These are phyloP conservation scores for Gadus macrocephalus DNA, from an alignment of 2,113 vertebrate genomes.

Conservation along the genomic window DNA sequence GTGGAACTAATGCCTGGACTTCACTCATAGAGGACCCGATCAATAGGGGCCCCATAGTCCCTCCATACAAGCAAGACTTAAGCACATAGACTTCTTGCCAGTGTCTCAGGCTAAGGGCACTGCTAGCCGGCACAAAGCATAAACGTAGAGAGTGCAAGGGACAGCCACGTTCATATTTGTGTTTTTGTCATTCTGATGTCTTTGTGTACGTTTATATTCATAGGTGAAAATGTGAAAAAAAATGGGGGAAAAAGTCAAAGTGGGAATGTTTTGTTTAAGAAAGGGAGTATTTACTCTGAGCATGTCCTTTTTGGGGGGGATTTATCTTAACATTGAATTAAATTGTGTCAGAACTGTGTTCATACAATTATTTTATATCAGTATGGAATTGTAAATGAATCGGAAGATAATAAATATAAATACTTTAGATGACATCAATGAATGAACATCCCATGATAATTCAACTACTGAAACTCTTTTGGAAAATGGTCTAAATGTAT, in stretches of 20 bases:
- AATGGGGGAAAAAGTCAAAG: conserved; percentile 20
- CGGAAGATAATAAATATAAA: no score
- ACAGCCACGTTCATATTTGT: conserved; percentile 36
- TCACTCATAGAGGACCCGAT: conserved; percentile 64
- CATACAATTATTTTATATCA: background rate
- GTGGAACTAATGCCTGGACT: conserved; percentile 75
- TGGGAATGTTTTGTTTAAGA: conserved; percentile 48
- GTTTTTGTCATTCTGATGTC: conserved; percentile 28
- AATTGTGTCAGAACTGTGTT: conserved; percentile 25
- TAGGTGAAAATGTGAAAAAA: conserved; percentile 5
- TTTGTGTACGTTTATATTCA: conserved; percentile 31
- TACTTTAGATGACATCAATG: no score
- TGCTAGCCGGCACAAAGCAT: conserved; percentile 7
- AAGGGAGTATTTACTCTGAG: conserved; percentile 36
- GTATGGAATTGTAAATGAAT: no score
- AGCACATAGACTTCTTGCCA: conserved; percentile 46
- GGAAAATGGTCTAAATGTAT: no score
- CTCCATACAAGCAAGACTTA: conserved; percentile 61
- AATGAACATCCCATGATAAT: no score
- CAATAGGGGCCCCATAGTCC: conserved; percentile 64
- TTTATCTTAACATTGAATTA: conserved; percentile 47
- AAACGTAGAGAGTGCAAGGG: conserved; percentile 19
- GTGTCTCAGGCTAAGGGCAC: conserved; percentile 48
- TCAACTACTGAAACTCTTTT: no score
- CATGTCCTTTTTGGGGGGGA: conserved; percentile 41